A percentile compares a stretch with the other conserved stretches of the same genome.
phyloP scores from a whole-genome alignment of 2,888 invertebrate genomes.

The Catocala nupta region DNA sequence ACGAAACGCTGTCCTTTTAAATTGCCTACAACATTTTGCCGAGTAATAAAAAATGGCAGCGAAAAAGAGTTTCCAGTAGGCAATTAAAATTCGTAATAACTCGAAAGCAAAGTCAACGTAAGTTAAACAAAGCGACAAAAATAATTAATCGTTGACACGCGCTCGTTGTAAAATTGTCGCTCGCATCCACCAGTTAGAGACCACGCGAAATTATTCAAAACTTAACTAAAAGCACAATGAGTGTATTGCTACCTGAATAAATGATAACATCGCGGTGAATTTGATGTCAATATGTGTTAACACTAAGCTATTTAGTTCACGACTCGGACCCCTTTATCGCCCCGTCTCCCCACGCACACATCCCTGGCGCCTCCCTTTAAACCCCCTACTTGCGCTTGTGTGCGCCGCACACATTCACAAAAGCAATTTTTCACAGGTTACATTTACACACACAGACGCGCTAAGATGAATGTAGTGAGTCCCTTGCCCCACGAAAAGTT shows the following conservation, averaged over 20 bases:
- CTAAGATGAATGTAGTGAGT: constrained; percentile 76
- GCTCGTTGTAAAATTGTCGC: constrained; percentile 53
- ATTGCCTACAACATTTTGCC: constrained; percentile 10
- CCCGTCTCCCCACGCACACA: constrained; percentile 69
- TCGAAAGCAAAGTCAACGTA: constrained; percentile 77
- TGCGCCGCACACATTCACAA: constrained; percentile 68
- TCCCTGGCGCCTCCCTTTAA: constrained; percentile 46
- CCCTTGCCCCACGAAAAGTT: constrained; percentile 84
- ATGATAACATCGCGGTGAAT: constrained; percentile 87
- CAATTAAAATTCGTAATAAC: constrained; percentile 83
- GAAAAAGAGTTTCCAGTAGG: constrained; percentile 64
- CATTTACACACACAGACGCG: constrained; percentile 71
- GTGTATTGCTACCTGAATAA: constrained; percentile 84
- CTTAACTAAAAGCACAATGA: constrained; percentile 77
- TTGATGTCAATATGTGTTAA: constrained; percentile 88
- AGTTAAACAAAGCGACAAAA: constrained; percentile 81
- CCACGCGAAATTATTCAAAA: constrained; percentile 65
- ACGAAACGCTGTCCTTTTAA: constrained; percentile 9
- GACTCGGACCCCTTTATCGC: constrained; percentile 78
- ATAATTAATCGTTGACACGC: constrained; percentile 79
- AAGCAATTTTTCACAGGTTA: constrained; percentile 85
- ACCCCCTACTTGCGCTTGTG: constrained; percentile 55
- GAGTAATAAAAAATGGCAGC: constrained; percentile 55
- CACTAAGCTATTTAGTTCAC: constrained; percentile 88
- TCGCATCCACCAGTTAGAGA: constrained; percentile 52